Base-by-base conservation (phyloP, 2,113 vertebrate species). In the Hydrolagus affinis region DNA sequence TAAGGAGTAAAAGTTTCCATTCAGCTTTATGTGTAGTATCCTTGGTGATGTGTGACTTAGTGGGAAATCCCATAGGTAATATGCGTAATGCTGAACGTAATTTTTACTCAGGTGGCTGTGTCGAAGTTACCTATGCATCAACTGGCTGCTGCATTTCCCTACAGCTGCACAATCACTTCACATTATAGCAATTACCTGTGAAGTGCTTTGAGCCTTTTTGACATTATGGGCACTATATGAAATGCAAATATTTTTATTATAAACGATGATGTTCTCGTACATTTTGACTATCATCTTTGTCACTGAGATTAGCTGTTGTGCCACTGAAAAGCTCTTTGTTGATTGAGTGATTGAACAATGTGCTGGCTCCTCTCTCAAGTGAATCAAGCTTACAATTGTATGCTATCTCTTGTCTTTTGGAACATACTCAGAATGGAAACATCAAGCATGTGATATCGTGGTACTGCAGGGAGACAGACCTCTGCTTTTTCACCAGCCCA, bases 301-400 rank as follows among this genome's bases (percentile, higher is more conserved):
- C 69, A 70, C 80, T 87, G 72, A 68, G 62, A 85, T 88, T 85
- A 86, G 21, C 15, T 87, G 85, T 86, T 76, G 14, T 88, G 85
- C 89, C 87, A 88, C 28, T 73, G 85, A 71, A 86, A 90, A 89
- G 85, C 80, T 88, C 75, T 80, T 87, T 87, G 86, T 62, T 10
- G 85, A 90, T 87, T 74, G 66, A 89, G 86, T 87, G 88, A 90
- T 91, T 92, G 90, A 90, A 87, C 87, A 86, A 89, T 85, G 10
- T 74, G 86, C 73, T 87, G 32, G 32, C 73, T 88, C 66, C 78
- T 88, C 89, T 92, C 86, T 86, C 64, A 85, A 88, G 62, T 86
- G 80, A 86, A 88, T 85, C 66, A 83, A 62, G 32, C 87, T 86
- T 89, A 90, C 90, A 90, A 91, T 89, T 90, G 87, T 80, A 85